phyloP scores from a whole-genome alignment of 2,113 vertebrate genomes.

The Urocolius indicus region DNA sequence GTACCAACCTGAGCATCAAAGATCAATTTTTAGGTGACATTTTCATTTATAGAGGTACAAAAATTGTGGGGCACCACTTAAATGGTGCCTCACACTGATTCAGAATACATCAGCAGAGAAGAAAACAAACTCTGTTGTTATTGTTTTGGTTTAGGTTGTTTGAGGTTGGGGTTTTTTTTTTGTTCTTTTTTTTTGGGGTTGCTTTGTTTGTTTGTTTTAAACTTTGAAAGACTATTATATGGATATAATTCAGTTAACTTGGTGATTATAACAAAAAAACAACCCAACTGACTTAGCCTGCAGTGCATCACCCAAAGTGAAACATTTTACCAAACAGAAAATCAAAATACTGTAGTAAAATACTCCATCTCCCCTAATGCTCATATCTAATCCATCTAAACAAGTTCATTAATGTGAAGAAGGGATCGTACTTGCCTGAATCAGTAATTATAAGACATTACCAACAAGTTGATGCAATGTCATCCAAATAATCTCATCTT shows the following conservation, averaged over 20 bases:
- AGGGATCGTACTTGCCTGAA: neutral
- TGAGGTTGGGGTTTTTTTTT: neutral
- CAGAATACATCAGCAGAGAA: neutral
- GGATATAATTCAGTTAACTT: neutral
- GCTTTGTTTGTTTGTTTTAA: neutral
- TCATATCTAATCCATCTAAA: neutral
- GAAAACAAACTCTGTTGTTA: neutral
- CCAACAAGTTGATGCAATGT: neutral
- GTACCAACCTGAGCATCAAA: neutral
- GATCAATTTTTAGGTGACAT: neutral
- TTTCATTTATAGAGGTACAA: neutral
- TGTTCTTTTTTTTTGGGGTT: neutral
- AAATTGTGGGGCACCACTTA: neutral
- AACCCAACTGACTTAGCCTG: neutral
- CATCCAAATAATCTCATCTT: constrained; percentile 8
- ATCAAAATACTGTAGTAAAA: neutral
- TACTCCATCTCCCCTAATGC: neutral
- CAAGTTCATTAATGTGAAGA: neutral
- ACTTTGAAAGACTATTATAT: neutral
- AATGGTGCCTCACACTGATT: neutral
- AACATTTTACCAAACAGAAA: neutral
- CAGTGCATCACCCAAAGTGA: neutral
- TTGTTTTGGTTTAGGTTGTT: neutral
- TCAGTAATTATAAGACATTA: constrained; percentile 23
- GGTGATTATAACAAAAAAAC: neutral